phyloP scores from a whole-genome alignment of 2,113 vertebrate genomes.

The Chloebia gouldiae region DNA sequence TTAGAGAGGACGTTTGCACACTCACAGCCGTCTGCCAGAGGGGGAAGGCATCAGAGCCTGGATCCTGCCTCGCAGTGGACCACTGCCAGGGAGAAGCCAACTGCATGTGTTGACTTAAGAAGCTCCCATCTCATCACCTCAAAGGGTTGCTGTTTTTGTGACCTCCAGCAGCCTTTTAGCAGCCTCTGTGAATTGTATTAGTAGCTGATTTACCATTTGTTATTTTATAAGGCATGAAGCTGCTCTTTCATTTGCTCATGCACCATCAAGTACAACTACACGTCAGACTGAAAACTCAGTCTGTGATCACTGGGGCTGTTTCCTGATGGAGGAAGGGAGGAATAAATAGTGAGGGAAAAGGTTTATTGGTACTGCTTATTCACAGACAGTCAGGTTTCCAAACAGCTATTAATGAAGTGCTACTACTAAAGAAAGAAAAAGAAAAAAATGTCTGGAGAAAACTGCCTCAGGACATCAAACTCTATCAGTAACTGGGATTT shows the following conservation, averaged over 20 bases:
- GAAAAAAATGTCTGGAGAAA: slow-evolving; percentile 11
- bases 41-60: slow-evolving; percentile 2
- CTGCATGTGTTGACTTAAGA: neutral
- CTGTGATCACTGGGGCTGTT: neutral
- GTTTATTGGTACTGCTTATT: neutral
- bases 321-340: neutral
- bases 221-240: neutral
- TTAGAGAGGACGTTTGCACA: neutral
- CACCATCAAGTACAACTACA: neutral
- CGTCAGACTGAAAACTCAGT: neutral
- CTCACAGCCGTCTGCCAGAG: neutral
- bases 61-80: neutral
- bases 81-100: neutral
- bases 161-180: slow-evolving; percentile 28
- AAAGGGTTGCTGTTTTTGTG: slow-evolving; percentile 15
- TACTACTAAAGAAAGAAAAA: neutral
- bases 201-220: slow-evolving; percentile 1
- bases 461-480: neutral
- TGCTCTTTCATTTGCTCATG: neutral
- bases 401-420: slow-evolving; percentile 17
- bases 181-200: neutral
- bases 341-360: slow-evolving; percentile 3
- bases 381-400: neutral
- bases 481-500: slow-evolving; percentile 1
- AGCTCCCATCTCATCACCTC: neutral